Conservation (phyloP, 2,888 invertebrate genomes). For the Ceramica pisi region DNA sequence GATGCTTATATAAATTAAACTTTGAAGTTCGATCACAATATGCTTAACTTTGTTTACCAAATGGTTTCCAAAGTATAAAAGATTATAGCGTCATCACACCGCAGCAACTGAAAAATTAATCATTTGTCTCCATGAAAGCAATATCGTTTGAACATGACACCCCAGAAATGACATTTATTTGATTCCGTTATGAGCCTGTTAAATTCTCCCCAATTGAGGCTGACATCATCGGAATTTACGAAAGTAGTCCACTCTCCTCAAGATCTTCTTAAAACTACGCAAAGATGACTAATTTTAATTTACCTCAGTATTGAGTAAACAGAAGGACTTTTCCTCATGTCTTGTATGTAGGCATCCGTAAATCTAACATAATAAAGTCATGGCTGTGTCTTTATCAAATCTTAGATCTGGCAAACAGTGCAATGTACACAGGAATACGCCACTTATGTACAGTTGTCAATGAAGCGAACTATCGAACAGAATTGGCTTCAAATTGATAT, state of each 20-base stretch:
- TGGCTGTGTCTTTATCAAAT: constrained; percentile 52
- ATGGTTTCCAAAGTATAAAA: constrained; percentile 24
- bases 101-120: constrained; percentile 21
- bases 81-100: constrained; percentile 12
- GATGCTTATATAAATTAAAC: constrained; percentile 51
- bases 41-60: constrained; percentile 22
- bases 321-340: constrained; percentile 47
- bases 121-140: constrained; percentile 20
- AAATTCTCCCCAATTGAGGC: constrained; percentile 39
- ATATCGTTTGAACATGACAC: constrained; percentile 26
- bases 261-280: constrained; percentile 18
- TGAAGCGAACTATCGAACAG: constrained; percentile 64
- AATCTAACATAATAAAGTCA: constrained; percentile 46
- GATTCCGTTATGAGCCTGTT: constrained; percentile 28
- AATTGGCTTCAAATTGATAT: constrained; percentile 68
- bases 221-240: constrained; percentile 43
- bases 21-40: constrained; percentile 34
- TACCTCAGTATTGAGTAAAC: constrained; percentile 6
- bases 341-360: constrained; percentile 19
- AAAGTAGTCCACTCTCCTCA: constrained; percentile 38
- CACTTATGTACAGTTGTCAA: constrained; percentile 56
- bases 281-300: constrained; percentile 12
- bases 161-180: constrained; percentile 23
- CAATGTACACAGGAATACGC: constrained; percentile 37
- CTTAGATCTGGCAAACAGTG: constrained; percentile 45